These are phyloP conservation scores for Pollenia amentaria DNA, from an alignment of 2,888 invertebrate genomes.

Conservation along the genomic window DNA sequence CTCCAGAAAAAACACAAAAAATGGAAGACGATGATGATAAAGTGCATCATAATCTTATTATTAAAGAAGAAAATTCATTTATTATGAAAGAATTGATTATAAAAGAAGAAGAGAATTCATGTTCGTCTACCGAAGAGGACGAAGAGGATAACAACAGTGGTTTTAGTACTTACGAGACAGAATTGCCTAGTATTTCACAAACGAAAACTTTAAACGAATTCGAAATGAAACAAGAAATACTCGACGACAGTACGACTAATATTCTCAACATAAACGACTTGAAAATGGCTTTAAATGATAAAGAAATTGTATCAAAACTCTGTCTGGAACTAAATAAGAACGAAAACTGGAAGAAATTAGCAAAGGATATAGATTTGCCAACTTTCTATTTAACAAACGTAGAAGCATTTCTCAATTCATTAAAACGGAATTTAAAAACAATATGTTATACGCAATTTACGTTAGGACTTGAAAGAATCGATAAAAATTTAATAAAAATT, in stretches of 20 bases:
- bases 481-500: constrained; percentile 65
- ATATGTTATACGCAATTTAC: constrained; percentile 76
- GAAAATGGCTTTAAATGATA: constrained; percentile 79
- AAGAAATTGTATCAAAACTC: constrained; percentile 84
- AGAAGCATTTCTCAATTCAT: constrained; percentile 86
- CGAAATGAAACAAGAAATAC: constrained; percentile 68
- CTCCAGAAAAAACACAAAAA: constrained; percentile 1
- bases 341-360: constrained; percentile 87
- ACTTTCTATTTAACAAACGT: constrained; percentile 86
- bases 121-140: constrained; percentile 80
- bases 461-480: constrained; percentile 75
- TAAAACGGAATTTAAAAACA: constrained; percentile 76
- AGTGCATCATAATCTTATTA: constrained; percentile 39
- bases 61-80: constrained; percentile 78
- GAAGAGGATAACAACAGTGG: constrained; percentile 77
- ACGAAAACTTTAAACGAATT: constrained; percentile 73
- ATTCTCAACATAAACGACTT: constrained; percentile 65
- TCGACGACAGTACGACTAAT: constrained; percentile 8
- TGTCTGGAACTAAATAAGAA: constrained; percentile 83
- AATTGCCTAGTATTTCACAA: background rate
- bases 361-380: constrained; percentile 85
- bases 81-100: constrained; percentile 57
- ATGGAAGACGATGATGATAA: constrained; percentile 46
- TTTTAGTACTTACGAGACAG: background rate
- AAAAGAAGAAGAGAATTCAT: constrained; percentile 78